Conservation (phyloP, 2,888 invertebrate species). For the Amphipyra berbera region DNA sequence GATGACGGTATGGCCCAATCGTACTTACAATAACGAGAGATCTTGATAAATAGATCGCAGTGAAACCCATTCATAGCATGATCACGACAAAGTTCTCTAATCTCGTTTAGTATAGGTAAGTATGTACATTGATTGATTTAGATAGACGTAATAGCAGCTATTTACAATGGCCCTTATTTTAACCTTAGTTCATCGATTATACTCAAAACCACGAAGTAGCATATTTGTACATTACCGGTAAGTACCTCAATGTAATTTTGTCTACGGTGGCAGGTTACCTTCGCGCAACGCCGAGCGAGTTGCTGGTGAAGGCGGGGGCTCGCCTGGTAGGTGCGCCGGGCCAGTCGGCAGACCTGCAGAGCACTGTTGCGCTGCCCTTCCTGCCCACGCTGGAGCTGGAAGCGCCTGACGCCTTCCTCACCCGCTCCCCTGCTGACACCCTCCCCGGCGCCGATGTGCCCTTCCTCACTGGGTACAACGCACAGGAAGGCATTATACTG, state of each 20-base stretch:
- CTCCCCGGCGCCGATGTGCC: slow-evolving; percentile 90
- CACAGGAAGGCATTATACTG: slow-evolving; percentile 91
- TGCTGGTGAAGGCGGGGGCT: slow-evolving; percentile 89
- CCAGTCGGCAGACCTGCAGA: slow-evolving; percentile 83
- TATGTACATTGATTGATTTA: too few relatives aligned
- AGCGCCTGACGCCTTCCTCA: slow-evolving; percentile 86
- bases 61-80: too few relatives aligned
- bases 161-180: too few relatives aligned
- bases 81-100: too few relatives aligned
- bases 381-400: slow-evolving; percentile 88
- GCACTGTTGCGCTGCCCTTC: slow-evolving; percentile 91
- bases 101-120: too few relatives aligned
- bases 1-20: too few relatives aligned
- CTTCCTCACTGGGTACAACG: slow-evolving; percentile 91
- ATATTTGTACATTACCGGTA: not conserved
- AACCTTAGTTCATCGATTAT: too few relatives aligned
- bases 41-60: too few relatives aligned
- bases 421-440: slow-evolving; percentile 83
- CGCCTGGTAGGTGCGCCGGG: slow-evolving; percentile 84
- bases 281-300: slow-evolving; percentile 90
- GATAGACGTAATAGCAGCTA: too few relatives aligned
- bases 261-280: slow-evolving; percentile 81
- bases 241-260: not conserved
- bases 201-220: too few relatives aligned
- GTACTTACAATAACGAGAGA: too few relatives aligned